Base-by-base conservation (phyloP, 2,113 vertebrate genomes). In the Brachyhypopomus occidentalis region DNA sequence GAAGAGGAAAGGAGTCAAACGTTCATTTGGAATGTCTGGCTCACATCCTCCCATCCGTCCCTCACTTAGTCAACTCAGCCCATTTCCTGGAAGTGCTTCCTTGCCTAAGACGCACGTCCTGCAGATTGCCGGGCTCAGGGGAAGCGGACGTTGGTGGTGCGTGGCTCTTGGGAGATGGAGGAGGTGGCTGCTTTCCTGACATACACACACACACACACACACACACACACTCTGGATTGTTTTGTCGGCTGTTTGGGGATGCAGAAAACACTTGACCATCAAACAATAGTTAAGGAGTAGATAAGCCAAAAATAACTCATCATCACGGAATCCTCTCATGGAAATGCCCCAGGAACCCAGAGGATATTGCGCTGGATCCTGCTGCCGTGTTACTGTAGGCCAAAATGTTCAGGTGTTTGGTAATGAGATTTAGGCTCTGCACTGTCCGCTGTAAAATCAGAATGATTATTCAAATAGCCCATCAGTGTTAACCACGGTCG, bases 81-180 rank as follows among this genome's bases (percentile, higher is more conserved):
- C 73, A 87, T 82, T 86, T 90, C 84, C 87, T 89, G 84, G 75
- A 83, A 90, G 81, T 88, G 84, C 86, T 89, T 91, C 87, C 88
- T 88, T 83, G 84, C 75, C 73, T 87, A 85, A 84, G 81, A 87
- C 85, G 69, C 87, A 91, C 81, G 92, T 93, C 92, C 90, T 90
- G 83, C 77, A 71, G 75, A 84, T 87, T 92, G 89, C 87, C 85
- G 86, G 80, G 90, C 83, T 90, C 88, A 8, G 34, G 38, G 56
- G 59, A 87, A 79, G 41, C 63, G 62, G 84, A 82, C 85, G 52
- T 71, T 82, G 55, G 83, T 77, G 71, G 66, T 74, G 58, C 25
- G 72, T 78, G 64, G 66, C 72, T 77, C 76, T 23, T 74, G 85
- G 62, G 77, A 84, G 83, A 78, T 79, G 78, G 64, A 81, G 75